Evolutionary conservation across 2,113 vertebrate genomes (phyloP).

Genomic region (Pygoscelis antarcticus): DNA sequence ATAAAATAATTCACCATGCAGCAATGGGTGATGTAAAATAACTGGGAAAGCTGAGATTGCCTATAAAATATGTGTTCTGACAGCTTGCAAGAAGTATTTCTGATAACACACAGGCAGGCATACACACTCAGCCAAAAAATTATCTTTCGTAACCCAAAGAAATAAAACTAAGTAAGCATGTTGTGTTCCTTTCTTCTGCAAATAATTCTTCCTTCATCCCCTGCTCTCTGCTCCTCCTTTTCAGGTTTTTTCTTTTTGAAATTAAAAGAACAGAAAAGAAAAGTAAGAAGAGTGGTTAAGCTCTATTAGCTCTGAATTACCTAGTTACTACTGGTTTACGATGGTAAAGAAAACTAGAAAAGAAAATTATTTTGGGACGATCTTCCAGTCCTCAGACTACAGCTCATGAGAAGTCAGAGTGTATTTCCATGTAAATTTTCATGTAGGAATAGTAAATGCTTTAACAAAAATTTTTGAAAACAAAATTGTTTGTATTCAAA

Average conservation of each 20-base stretch:
- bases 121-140: neutral
- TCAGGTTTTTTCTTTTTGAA: neutral
- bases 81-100: neutral
- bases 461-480: neutral
- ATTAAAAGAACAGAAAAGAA: neutral
- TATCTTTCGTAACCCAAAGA: neutral
- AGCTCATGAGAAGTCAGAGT: neutral
- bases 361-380: neutral
- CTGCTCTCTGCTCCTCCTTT: neutral
- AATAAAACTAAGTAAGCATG: neutral
- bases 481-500: neutral
- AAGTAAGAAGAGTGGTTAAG: neutral
- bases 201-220: neutral
- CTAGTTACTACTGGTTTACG: neutral
- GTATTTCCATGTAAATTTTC: neutral
- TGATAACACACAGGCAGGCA: neutral
- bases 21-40: neutral
- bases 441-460: neutral
- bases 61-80: neutral
- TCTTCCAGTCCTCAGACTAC: neutral
- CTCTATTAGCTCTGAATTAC: neutral
- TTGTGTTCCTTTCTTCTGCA: neutral
- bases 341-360: neutral
- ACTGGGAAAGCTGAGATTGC: neutral
- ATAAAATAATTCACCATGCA: neutral